Conservation (phyloP, 2,113 vertebrate species). For the Brachirus orientalis region DNA sequence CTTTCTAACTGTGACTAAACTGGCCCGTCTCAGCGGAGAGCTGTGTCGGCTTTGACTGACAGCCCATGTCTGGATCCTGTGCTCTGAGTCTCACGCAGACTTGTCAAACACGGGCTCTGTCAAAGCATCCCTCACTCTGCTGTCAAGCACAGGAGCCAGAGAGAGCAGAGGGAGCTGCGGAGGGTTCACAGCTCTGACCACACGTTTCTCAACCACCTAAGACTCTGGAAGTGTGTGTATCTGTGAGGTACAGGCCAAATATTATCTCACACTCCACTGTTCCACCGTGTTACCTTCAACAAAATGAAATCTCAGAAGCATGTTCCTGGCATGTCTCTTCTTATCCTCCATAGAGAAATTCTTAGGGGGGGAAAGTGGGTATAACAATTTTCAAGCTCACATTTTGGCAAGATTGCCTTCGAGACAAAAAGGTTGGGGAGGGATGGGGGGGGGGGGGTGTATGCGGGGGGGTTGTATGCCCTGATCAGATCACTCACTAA, state of each 20-base stretch:
- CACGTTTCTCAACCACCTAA: conserved; percentile 42
- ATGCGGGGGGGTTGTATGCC: conserved; percentile 48
- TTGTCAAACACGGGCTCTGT: conserved; percentile 76
- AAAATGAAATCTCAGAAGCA: conserved; percentile 25
- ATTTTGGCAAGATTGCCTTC: conserved; percentile 54
- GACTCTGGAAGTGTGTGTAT: conserved; percentile 8
- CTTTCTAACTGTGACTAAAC: conserved; percentile 81
- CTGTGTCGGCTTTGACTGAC: conserved; percentile 76
- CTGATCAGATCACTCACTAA: conserved; percentile 68
- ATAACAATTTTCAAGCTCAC: conserved; percentile 52
- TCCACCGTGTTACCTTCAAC: conserved; percentile 14
- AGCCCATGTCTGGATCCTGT: conserved; percentile 79
- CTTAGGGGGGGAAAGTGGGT: conserved; percentile 33
- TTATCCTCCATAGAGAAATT: conserved; percentile 21
- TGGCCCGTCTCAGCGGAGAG: conserved; percentile 73
- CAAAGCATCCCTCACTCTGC: conserved; percentile 73
- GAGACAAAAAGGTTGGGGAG: conserved; percentile 18
- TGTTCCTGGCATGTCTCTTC: conserved; percentile 46
- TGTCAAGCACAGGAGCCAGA: conserved; percentile 51
- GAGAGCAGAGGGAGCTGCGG: conserved; percentile 40
- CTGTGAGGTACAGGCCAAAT: neutral
- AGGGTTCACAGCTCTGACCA: conserved; percentile 50
- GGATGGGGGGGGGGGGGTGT: neutral
- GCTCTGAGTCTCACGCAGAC: conserved; percentile 72
- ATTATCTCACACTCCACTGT: conserved; percentile 19